These are phyloP conservation scores for Nemopilema nomurai DNA, from an alignment of 30 jellyfish, hydroid and myxozoan species.

Conservation along the genomic window DNA sequence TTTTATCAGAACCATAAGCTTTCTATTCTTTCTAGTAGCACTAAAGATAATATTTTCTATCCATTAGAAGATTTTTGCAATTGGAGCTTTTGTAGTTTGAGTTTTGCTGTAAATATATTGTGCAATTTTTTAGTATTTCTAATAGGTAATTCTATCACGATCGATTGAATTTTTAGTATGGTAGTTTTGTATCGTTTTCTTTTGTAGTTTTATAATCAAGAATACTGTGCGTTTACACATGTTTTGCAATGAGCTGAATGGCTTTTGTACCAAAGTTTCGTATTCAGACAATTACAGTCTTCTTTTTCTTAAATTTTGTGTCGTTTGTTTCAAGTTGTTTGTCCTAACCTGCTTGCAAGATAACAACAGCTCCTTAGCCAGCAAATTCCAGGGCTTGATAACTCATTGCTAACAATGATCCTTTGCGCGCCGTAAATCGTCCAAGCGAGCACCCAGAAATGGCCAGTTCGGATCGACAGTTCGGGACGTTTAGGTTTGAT, in stretches of 20 bases:
- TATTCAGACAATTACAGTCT: not conserved
- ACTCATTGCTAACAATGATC: no score
- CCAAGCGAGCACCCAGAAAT: no score
- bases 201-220: not conserved
- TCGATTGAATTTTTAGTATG: not conserved
- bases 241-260: not conserved
- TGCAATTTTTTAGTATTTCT: not conserved
- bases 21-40: not conserved
- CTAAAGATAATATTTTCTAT: not conserved
- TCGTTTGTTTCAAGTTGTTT: not conserved
- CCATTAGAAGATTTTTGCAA: not conserved
- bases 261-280: not conserved
- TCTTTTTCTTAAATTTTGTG: not conserved
- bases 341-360: no score
- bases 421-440: no score
- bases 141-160: not conserved
- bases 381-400: no score
- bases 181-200: not conserved
- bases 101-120: not conserved
- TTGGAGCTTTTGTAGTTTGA: not conserved
- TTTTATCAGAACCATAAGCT: no score
- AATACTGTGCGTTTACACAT: not conserved
- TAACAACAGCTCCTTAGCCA: no score
- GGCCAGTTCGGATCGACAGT: no score
- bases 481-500: no score